Base-by-base conservation (phyloP, 1,140 invertebrate genomes). In the Meloidogyne exigua region DNA sequence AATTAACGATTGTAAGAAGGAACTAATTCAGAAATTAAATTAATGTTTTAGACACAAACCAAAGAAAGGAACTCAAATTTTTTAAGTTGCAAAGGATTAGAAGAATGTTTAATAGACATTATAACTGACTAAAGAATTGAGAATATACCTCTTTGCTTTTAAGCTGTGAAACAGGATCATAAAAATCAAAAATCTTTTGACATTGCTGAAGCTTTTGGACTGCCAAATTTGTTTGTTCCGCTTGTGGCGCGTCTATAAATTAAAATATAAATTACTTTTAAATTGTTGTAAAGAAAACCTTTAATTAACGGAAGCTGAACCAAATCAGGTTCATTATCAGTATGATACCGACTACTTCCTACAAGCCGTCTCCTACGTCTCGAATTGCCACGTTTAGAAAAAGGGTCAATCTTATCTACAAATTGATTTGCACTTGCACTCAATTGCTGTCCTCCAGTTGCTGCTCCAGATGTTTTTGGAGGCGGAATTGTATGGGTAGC, bases 191-290 rank as follows among this genome's bases (percentile, higher is more conserved):
- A 44, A 90, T 89, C 68, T 90, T 89, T 81, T 89, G 90, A 83
- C 90, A 90, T 85, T 90, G 90, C 76, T 89, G 88, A 74, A 90
- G 86, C 78, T 90, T 90, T 78, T 89, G 89, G 70, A 90, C 89
- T 77, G 90, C 90, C 70, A 90, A 81, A 15, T 89, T 88, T 69
- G 89, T 88, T 79, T 90, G 89, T 64, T 90, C 90, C 25, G 21
- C 67, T 4, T 66, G 39, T 21, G 93, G 90, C 32, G 94, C 93
- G 90, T 98, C 96, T 97, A 90, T 39, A 91, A 74, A 71, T 21
- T 23, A 10, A 49, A 72, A 36, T 15, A 26, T 71, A 18, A 64
- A 49, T 63, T 9, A 32, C 12, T 23, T 9, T 2, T 39, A 69
- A 39, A 23, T 69, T 15, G 0, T 4, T 13, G 15, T 39, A 18